Evolutionary conservation across 2,888 invertebrate species (phyloP), one percentile per base, ranked within the genome.

Genomic region (Acanthococcus lagerstroemiae): DNA sequence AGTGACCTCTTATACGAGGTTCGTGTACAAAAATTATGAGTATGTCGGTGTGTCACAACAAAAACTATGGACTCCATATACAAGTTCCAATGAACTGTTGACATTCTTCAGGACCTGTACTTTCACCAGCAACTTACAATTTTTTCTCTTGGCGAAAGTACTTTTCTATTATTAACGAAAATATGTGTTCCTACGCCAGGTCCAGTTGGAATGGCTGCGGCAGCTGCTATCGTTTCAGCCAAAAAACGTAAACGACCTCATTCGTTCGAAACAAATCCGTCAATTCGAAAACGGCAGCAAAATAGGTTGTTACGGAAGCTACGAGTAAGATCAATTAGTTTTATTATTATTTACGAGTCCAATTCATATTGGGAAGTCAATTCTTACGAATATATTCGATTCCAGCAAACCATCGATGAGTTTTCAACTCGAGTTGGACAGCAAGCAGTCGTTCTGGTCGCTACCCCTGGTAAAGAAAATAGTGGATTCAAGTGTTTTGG

Each of bases 351-450:
- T n/a, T n/a, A n/a, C n/a, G n/a, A n/a, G n/a, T n/a, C n/a, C n/a
- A n/a, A n/a, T n/a, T n/a, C n/a, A n/a, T n/a, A n/a, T n/a, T n/a
- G n/a, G n/a, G n/a, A n/a, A n/a, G n/a, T n/a, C n/a, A n/a, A n/a
- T n/a, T n/a, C n/a, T n/a, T n/a, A 63, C 45, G 46, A 60, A 50
- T 67, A 55, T 63, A 65, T 63, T 65, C 7, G 52, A 22, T 76
- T 77, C 6, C 74, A 88, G 86, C 90, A 90, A 83, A 94, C 93
- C 22, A 94, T 94, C 73, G 95, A 95, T 72, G 96, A 96, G 78
- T 96, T 95, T 79, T 93, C 95, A 67, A 95, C 95, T 0, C 82
- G 95, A 72, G 95, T 96, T 65, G 96, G 96, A 1, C 95, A 96
- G 76, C 96, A 96, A 77, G 96, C 96, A 0, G 87, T 96, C 65